Base-by-base conservation (phyloP, 2,888 invertebrate genomes). In the Eurois occulta region DNA sequence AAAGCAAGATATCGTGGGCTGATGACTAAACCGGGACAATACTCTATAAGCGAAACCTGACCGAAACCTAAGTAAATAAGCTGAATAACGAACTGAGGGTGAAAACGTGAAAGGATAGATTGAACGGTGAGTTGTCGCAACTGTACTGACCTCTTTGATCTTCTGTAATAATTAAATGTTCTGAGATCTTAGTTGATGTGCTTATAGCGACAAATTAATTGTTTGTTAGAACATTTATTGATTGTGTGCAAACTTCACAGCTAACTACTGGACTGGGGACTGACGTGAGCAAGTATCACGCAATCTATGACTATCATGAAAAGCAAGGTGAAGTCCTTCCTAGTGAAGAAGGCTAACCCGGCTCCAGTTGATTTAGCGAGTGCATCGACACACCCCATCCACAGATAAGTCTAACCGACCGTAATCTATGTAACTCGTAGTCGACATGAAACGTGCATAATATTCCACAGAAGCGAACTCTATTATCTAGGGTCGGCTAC, bases 231-330 rank as follows among this genome's bases (percentile, higher is more conserved):
- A 76, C 85, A 85, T 87, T 89, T 87, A 91, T 87, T 94, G 90
- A 93, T 91, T 87, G 86, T 93, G 86, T 94, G 91, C 93, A 93
- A 93, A 92, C 93, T 95, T 93, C 94, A 93, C 95, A 95, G 95
- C 94, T 94, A 90, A 91, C 91, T 86, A 90, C 92, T 91, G 93
- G 92, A 92, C 90, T 89, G 91, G 91, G 92, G 90, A 90, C 91
- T 89, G 91, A 90, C 90, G 91, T 91, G 92, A 91, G 85, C 90
- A 82, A 89, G 87, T 86, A 86, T 91, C 91, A 91, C 91, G 87
- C 91, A 86, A n/a, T n/a, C n/a, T 89, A 90, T 83, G 86, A 89
- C 83, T 80, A 83, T 76, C 83, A 84, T 81, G 84, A 87, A 89
- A 90, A 88, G 85, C 91, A 89, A 88, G 91, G 91, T 91, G 92